These are phyloP conservation scores for Malachius bipustulatus DNA, from an alignment of 2,888 invertebrate genomes.

Conservation along the genomic window DNA sequence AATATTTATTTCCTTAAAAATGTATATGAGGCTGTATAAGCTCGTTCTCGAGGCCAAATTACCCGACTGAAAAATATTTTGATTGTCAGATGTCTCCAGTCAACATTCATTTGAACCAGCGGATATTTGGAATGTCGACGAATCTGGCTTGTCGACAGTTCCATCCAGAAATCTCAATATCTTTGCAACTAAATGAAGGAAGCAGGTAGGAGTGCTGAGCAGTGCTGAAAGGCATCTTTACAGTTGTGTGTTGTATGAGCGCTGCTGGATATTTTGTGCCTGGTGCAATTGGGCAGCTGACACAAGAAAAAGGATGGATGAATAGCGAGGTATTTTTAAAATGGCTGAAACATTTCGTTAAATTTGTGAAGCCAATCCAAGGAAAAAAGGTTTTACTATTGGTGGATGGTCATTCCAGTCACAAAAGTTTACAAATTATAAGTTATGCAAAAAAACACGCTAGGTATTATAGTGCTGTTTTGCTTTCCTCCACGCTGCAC, in stretches of 20 bases:
- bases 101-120: too few relatives aligned
- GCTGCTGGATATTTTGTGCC: constrained; percentile 28
- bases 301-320: constrained; percentile 24
- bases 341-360: constrained; percentile 18
- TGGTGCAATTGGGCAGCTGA: constrained; percentile 27
- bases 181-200: constrained; percentile 28
- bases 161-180: constrained; percentile 27
- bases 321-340: constrained; percentile 18
- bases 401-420: constrained; percentile 28
- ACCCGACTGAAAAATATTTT: too few relatives aligned
- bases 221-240: constrained; percentile 32
- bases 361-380: constrained; percentile 11
- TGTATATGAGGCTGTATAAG: too few relatives aligned
- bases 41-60: too few relatives aligned
- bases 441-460: constrained; percentile 24
- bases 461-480: constrained; percentile 27
- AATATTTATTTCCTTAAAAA: too few relatives aligned
- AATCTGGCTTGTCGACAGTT: constrained; percentile 25
- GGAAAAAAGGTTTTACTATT: constrained; percentile 22
- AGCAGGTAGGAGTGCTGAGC: constrained; percentile 32
- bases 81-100: too few relatives aligned
- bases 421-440: constrained; percentile 23
- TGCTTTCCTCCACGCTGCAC: constrained; percentile 29
- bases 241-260: constrained; percentile 28
- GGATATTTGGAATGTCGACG: constrained; percentile 18